Evolutionary conservation across 1,140 invertebrate genomes (phyloP), one percentile per base, ranked within the genome.

Genomic region (Protaetia brevitarsis): DNA sequence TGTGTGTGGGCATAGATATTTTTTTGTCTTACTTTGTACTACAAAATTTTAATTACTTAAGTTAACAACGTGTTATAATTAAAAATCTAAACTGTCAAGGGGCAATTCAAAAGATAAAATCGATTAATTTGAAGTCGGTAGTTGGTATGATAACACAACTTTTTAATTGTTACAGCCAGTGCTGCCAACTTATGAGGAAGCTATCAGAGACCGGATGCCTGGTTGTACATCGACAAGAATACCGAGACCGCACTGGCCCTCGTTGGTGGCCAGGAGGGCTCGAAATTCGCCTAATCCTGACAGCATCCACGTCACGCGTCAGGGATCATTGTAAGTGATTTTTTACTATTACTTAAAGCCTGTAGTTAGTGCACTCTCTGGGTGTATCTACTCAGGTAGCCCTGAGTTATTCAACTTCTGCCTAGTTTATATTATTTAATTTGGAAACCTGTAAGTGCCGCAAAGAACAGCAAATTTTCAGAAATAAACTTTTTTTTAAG

Each of bases 131-230:
- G 6, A 13, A 13, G 6, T 51, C 13, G 1, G 16, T 11, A 10
- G 13, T 23, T 16, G 16, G 3, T 1, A 3, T 10, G 51, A 56
- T 60, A 60, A 56, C 23, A 13, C 11, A 56, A 56, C 23, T 29
- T 13, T 69, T 63, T 13, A 72, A 11, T 64, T 70, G 41, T 73
- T 72, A n/a, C 71, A 81, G 78, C 72, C 75, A 36, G 74, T 69
- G 3, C 68, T 80, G 51, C 80, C 80, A 11, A 77, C 74, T 16
- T 81, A 81, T 66, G 80, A 81, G 66, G 79, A 81, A 68, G 79
- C 79, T 10, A 77, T 76, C 29, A 66, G 79, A 3, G 75, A 77
- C 28, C 45, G 75, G 28, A 68, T 70, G 8, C 66, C 69, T 5
- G 69, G 68, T 21, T 57, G 65, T 23, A 61, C 66, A 36, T 60